Evolutionary conservation across 2,113 vertebrate genomes (phyloP).

Genomic region (Bujurquina vittata): DNA sequence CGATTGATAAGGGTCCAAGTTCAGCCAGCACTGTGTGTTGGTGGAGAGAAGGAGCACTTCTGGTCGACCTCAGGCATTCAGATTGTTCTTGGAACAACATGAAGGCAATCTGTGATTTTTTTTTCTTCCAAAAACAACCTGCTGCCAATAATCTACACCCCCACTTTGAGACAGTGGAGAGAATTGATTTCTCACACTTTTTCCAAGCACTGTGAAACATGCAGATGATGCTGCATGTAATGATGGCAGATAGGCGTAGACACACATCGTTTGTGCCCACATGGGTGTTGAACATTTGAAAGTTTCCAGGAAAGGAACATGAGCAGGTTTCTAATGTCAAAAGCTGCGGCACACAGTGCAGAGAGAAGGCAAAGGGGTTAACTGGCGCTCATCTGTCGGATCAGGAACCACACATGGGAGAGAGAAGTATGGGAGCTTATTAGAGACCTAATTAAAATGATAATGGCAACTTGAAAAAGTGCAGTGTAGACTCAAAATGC

Average conservation of each 20-base stretch:
- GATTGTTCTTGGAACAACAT: slow-evolving; percentile 39
- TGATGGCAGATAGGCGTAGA: slow-evolving; percentile 15
- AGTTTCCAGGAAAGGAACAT: slow-evolving; percentile 46
- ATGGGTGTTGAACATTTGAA: slow-evolving; percentile 30
- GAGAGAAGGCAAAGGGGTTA: slow-evolving; percentile 24
- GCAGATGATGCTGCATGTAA: slow-evolving; percentile 23
- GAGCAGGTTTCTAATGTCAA: slow-evolving; percentile 52
- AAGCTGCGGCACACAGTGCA: slow-evolving; percentile 39
- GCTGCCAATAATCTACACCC: slow-evolving; percentile 37
- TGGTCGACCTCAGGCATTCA: slow-evolving; percentile 14
- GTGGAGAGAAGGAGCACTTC: slow-evolving; percentile 31
- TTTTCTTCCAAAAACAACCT: neutral
- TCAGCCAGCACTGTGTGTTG: slow-evolving; percentile 16
- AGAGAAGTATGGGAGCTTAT: neutral
- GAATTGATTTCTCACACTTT: slow-evolving; percentile 42
- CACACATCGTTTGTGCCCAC: slow-evolving; percentile 20
- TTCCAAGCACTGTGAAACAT: slow-evolving; percentile 27
- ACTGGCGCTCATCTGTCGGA: slow-evolving; percentile 3
- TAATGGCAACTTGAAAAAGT: neutral
- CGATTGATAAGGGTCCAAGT: slow-evolving; percentile 46
- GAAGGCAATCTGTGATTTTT: neutral
- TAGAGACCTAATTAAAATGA: neutral
- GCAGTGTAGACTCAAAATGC: neutral
- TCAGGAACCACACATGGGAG: neutral
- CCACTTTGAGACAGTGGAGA: slow-evolving; percentile 25